Base-by-base conservation (phyloP, 1,140 invertebrate species). In the Trissolcus basalis region DNA sequence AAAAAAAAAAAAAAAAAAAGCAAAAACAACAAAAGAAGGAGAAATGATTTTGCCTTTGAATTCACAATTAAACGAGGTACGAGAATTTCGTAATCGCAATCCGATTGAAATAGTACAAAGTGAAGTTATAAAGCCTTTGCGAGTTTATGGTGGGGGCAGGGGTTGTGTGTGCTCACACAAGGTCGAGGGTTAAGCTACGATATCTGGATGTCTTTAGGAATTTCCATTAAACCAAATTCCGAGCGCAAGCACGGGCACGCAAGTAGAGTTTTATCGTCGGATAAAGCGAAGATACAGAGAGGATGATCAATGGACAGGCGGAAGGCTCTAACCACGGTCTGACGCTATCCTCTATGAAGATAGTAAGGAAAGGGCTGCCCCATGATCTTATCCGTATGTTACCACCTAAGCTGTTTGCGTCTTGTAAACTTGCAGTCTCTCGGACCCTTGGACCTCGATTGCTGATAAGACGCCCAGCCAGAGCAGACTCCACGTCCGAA, bases 331-430 rank as follows among this genome's bases (percentile, higher is more conserved):
- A 78, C 77, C 77, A 78, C 71, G 77, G 56, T 63, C 77, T 73
- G 67, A 74, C 77, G 77, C 71, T 74, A 74, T 74, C 61, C 65
- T 70, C 39, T 76, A 77, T 73, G 71, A 71, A 74, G 70, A 74
- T 68, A 77, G 67, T 54, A 73, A 77, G 78, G 65, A 69, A 73
- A 74, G 69, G 65, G 60, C 39, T 60, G 44, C 50, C 35, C 53
- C 49, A 55, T 56, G 83, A 84, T 85, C 84, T 85, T 85, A 85
- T 85, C 84, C 78, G 73, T 80, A 79, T 78, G 83, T 83, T 82
- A 85, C 82, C 82, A 84, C 83, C 79, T 85, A 85, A 85, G 81
- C 83, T 84, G 82, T 85, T 85, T 85, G 83, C 83, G 82, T 85
- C 83, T 84, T 85, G 84, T 84, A 85, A 85, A 85, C 83, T 85